Percentiles rank a stretch among this genome's conserved stretches.
phyloP scores from a whole-genome alignment of 2,113 vertebrate genomes.

The Austrofundulus limnaeus region DNA sequence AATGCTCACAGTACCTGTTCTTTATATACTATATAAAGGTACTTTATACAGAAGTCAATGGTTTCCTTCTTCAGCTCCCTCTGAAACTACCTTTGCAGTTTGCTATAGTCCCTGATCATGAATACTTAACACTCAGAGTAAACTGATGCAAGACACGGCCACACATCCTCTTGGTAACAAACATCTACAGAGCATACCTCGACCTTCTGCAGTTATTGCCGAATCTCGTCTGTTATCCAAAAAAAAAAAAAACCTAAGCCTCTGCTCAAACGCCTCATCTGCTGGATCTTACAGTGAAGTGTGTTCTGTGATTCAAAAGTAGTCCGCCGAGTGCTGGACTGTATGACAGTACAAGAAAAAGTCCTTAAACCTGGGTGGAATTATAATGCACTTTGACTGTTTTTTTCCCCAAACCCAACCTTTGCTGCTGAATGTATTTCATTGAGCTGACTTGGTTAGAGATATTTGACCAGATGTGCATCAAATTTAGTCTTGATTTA shows the following conservation, averaged over 20 bases:
- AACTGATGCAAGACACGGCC: slow-evolving; percentile 60
- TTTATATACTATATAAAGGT: slow-evolving; percentile 30
- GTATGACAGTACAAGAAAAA: slow-evolving; percentile 12
- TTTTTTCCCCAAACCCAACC: slow-evolving; percentile 1
- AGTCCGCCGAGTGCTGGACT: slow-evolving; percentile 17
- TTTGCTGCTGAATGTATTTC: slow-evolving; percentile 5
- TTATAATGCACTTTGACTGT: slow-evolving; percentile 10
- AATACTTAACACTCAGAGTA: slow-evolving; percentile 65
- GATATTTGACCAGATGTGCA: neutral
- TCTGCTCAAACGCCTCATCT: slow-evolving; percentile 54
- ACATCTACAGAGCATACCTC: slow-evolving; percentile 48
- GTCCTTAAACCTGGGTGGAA: slow-evolving; percentile 21
- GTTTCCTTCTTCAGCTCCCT: slow-evolving; percentile 41
- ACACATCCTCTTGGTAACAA: slow-evolving; percentile 54
- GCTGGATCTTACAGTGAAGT: slow-evolving; percentile 40
- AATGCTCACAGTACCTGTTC: slow-evolving; percentile 7
- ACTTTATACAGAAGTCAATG: slow-evolving; percentile 28
- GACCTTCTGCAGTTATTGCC: slow-evolving; percentile 42
- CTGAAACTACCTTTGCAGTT: slow-evolving; percentile 43
- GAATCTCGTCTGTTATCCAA: slow-evolving; percentile 62
- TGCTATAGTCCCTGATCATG: slow-evolving; percentile 57
- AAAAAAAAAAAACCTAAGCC: slow-evolving; percentile 42
- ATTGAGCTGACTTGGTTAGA: neutral
- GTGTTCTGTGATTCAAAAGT: slow-evolving; percentile 34
- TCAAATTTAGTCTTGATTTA: neutral